phyloP scores from a whole-genome alignment of 2,888 invertebrate species.

The Dyspetes luteomarginatus region DNA sequence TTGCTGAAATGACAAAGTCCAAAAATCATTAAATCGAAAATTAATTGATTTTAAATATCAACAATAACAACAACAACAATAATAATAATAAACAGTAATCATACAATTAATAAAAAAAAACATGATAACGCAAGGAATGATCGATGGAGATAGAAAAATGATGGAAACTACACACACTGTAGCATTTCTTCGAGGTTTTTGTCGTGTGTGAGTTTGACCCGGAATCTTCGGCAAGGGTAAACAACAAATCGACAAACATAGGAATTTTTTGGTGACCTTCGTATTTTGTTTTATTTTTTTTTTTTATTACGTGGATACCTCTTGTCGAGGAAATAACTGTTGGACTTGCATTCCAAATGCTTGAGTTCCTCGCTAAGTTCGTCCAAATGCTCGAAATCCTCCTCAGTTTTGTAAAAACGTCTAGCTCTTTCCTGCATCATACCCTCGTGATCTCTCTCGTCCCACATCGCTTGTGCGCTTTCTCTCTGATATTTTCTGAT shows the following conservation, averaged over 20 bases:
- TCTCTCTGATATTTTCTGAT: slow-evolving; percentile 80
- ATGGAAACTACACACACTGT: neutral
- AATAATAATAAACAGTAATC: neutral
- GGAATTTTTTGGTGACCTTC: neutral
- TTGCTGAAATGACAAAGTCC: slow-evolving; percentile 87
- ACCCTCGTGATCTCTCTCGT: slow-evolving; percentile 80
- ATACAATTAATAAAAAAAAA: neutral
- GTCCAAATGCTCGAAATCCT: slow-evolving; percentile 86
- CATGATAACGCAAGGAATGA: neutral
- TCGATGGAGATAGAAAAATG: neutral
- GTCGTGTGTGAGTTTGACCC: slow-evolving; percentile 38
- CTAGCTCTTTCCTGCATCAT: slow-evolving; percentile 83
- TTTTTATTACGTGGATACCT: slow-evolving; percentile 84
- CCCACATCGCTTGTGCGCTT: slow-evolving; percentile 74
- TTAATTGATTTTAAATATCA: neutral
- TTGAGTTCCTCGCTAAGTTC: slow-evolving; percentile 87
- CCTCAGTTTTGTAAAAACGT: slow-evolving; percentile 76
- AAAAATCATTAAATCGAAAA: neutral
- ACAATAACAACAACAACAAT: slow-evolving; percentile 1
- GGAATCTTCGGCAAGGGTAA: slow-evolving; percentile 8
- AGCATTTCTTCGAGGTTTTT: slow-evolving; percentile 33
- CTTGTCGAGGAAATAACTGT: slow-evolving; percentile 86
- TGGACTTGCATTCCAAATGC: slow-evolving; percentile 87
- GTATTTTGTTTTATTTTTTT: slow-evolving; percentile 12
- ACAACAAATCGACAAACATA: neutral